Evolutionary conservation across 2,888 invertebrate species (phyloP), one percentile per base, ranked within the genome.

Genomic region (Cyclophora albipunctata): DNA sequence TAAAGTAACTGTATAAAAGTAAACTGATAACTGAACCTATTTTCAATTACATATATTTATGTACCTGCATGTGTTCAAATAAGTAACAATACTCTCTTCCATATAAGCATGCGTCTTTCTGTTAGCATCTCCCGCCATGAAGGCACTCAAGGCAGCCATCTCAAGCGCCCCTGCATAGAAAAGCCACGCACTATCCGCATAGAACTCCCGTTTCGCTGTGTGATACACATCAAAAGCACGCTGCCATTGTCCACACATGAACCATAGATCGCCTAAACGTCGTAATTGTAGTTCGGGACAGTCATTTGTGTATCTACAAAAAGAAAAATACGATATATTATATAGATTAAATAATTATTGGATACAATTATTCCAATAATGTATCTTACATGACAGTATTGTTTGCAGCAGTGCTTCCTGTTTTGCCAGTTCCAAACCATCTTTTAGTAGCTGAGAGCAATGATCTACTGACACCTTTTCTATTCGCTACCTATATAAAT

Each of bases 91-190:
- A 55, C 98, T 96, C 72, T 97, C 96, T 71, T 98, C 98, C 93
- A 99, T 95, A 71, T 99, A 98, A 58, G 94, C 95, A 59, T 93
- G 92, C 0, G 95, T 94, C 79, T 96, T 96, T 45, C 93, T 90
- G 56, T 91, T 92, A 3, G 93, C 90, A 58, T 95, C 95, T 37
- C 93, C 93, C 50, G 94, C 92, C 95, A 98, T 95, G 71, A 96
- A 98, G 1, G 96, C 95, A 50, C 97, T 93, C 35, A 98, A 81
- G 6, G 96, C 96, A 4, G 98, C 98, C 98, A 98, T 98, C 89
- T 98, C 98, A 46, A 98, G 86, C 3, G 99, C 98, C 5, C 98
- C 98, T 0, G 99, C 98, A 81, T 96, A 98, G 78, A 98, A 96
- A 35, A 98, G 90, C 98, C 98, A 98, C 0, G 99, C 99, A 62